A percentile compares a stretch with the other conserved stretches of the same genome.
Evolutionary conservation across 1,140 invertebrate species (phyloP).

Genomic region (Listronotus oregonensis): DNA sequence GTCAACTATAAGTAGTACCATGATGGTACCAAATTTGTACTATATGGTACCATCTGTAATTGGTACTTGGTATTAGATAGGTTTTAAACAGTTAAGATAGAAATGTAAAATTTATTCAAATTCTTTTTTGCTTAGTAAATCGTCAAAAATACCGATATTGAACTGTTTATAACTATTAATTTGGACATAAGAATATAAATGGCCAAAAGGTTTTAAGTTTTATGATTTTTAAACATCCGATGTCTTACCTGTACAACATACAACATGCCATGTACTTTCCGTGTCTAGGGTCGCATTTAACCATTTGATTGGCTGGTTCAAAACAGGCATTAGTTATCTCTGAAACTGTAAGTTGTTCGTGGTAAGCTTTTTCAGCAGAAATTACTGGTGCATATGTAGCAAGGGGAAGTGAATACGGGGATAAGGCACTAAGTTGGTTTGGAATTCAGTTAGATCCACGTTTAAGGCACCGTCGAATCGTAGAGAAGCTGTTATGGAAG

Average conservation of each 20-base stretch:
- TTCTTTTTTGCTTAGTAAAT: too few species aligned
- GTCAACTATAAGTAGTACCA: too few species aligned
- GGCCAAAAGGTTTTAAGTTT: too few species aligned
- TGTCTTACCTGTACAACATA: slow-evolving; percentile 73
- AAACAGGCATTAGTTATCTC: slow-evolving; percentile 85
- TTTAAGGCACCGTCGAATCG: slow-evolving; percentile 88
- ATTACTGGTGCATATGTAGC: slow-evolving; percentile 80
- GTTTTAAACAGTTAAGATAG: too few species aligned
- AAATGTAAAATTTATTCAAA: too few species aligned
- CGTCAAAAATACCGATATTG: too few species aligned
- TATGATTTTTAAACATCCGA: too few species aligned
- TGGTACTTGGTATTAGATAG: too few species aligned
- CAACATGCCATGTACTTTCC: slow-evolving; percentile 89
- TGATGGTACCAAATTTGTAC: too few species aligned
- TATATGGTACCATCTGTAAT: too few species aligned
- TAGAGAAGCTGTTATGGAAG: slow-evolving; percentile 83
- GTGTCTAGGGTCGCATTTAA: slow-evolving; percentile 81
- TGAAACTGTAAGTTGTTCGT: slow-evolving; percentile 75
- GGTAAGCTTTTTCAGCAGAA: slow-evolving; percentile 81
- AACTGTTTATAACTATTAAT: too few species aligned
- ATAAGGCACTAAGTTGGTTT: slow-evolving; percentile 84
- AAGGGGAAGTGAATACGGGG: slow-evolving; percentile 82
- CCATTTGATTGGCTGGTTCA: slow-evolving; percentile 84
- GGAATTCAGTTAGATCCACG: slow-evolving; percentile 89
- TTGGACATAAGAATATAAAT: too few species aligned